Evolutionary conservation across 2,888 invertebrate species (phyloP).

Genomic region (Cephus pulcher): DNA sequence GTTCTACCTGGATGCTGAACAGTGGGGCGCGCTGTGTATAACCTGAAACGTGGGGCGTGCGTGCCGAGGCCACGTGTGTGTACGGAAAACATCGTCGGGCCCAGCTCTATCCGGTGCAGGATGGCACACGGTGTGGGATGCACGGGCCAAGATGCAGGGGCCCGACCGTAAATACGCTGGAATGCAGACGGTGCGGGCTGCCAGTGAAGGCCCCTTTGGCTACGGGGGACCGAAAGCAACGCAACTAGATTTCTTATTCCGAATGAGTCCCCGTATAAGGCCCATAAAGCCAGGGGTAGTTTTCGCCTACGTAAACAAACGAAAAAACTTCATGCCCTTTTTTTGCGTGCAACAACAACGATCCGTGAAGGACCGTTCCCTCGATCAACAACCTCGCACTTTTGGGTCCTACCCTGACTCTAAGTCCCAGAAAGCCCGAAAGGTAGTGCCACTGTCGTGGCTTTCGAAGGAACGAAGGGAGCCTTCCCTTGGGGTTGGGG

Average conservation of each 20-base stretch:
- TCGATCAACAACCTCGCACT: neutral
- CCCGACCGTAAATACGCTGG: slow-evolving; percentile 45
- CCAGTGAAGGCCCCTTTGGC: slow-evolving; percentile 27
- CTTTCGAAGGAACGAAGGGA: neutral
- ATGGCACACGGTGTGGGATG: slow-evolving; percentile 26
- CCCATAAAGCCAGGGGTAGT: neutral
- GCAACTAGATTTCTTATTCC: slow-evolving; percentile 4
- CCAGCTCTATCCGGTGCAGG: slow-evolving; percentile 25
- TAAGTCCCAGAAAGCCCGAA: neutral
- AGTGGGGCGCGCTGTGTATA: neutral
- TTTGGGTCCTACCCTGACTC: neutral
- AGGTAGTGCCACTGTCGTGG: neutral
- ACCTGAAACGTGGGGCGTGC: neutral
- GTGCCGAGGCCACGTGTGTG: neutral
- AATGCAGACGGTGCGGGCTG: slow-evolving; percentile 46
- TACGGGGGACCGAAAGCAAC: slow-evolving; percentile 4
- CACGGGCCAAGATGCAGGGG: slow-evolving; percentile 28
- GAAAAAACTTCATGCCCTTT: neutral
- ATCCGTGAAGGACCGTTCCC: neutral
- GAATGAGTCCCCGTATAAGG: neutral
- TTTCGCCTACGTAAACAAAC: neutral
- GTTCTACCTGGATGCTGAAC: neutral
- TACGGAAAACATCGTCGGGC: slow-evolving; percentile 4
- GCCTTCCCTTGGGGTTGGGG: slow-evolving; percentile 12
- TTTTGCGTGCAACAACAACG: neutral